Evolutionary conservation across 2,113 vertebrate genomes (phyloP).

Genomic region (Channa argus): DNA sequence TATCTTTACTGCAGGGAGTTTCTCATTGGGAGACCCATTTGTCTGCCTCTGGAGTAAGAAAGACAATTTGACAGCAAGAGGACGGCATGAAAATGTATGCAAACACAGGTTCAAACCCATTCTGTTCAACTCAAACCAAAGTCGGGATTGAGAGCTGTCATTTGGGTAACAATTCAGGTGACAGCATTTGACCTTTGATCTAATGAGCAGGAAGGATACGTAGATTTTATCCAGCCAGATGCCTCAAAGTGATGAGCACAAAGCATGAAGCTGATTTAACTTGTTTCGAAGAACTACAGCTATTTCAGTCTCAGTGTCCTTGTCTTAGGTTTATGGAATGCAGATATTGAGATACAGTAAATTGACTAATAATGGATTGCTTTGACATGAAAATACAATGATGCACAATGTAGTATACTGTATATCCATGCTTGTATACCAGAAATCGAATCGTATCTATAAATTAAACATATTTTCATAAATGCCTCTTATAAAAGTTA

Average conservation of each 20-base stretch:
- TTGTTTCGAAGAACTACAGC: slow-evolving; percentile 45
- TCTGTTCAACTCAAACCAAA: slow-evolving; percentile 37
- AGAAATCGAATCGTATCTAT: slow-evolving; percentile 63
- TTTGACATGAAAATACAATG: slow-evolving; percentile 64
- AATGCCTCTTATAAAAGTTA: slow-evolving; percentile 82
- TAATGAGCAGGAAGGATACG: slow-evolving; percentile 14
- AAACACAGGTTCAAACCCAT: slow-evolving; percentile 30
- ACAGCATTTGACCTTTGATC: slow-evolving; percentile 34
- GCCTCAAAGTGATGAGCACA: slow-evolving; percentile 61
- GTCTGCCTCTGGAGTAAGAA: not conserved
- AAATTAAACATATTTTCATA: slow-evolving; percentile 86
- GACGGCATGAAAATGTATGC: slow-evolving; percentile 46
- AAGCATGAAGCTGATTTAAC: slow-evolving; percentile 71
- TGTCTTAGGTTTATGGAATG: slow-evolving; percentile 52
- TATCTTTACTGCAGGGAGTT: slow-evolving; percentile 21
- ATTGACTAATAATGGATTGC: slow-evolving; percentile 72
- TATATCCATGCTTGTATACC: slow-evolving; percentile 73
- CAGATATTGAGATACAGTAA: slow-evolving; percentile 37
- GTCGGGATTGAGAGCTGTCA: slow-evolving; percentile 1
- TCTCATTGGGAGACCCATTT: not conserved
- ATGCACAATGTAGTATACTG: slow-evolving; percentile 60
- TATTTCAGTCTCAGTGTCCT: slow-evolving; percentile 43
- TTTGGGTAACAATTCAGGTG: slow-evolving; percentile 32
- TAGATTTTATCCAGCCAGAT: slow-evolving; percentile 31
- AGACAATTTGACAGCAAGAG: slow-evolving; percentile 3